Evolutionary conservation across 2,797 vertebrate genomes (phyloP), one percentile per base, ranked within the genome.

Genomic region (Notoglanidium macrostoma): DNA sequence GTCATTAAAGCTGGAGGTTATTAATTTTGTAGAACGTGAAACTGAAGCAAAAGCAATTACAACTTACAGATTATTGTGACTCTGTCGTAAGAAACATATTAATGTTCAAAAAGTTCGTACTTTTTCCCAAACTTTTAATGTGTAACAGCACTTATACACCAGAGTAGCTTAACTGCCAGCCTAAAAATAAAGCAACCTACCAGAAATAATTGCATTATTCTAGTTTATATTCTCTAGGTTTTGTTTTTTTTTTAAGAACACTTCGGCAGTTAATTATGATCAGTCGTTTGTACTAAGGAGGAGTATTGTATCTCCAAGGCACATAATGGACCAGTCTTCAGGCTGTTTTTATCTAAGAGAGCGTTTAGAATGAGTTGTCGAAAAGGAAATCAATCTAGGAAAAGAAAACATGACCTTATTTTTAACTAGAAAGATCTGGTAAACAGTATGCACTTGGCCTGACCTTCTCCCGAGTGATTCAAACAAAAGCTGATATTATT

Each of bases 201-300:
- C 29, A 40, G 21, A 80, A 59, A 44, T 63, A 81, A 61, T 61
- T 80, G 55, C 55, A 80, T 80, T 79, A 57, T 59, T 59, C 77
- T 79, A 57, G 23, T 46, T 44, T 15, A 2, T 44, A 61, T 63
- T 78, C 1, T 32, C 32, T 21, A 40, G 35, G 35, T 40, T 40
- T 40, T 40, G 2, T 40, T 40, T n/a, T n/a, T 40, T 55, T 77
- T 21, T 55, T 77, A 44, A 81, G 5, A 5, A 5, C 11, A 61
- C 77, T 59, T 79, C 2, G 10, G 54, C 29, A 57, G 32, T 57
- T 57, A 57, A 78, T 79, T 79, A 77, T 11, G 17, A 77, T 19
- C 49, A 54, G 26, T 3, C 49, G 10, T 54, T 77, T 17, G 46
- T 54, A 35, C n/a, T 78, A 78, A 57, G 57, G 72, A 32, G 29